A percentile compares a stretch with the other conserved stretches of the same genome.
Conservation (phyloP, 2,113 vertebrate genomes). For the Typhlomys cinereus region DNA sequence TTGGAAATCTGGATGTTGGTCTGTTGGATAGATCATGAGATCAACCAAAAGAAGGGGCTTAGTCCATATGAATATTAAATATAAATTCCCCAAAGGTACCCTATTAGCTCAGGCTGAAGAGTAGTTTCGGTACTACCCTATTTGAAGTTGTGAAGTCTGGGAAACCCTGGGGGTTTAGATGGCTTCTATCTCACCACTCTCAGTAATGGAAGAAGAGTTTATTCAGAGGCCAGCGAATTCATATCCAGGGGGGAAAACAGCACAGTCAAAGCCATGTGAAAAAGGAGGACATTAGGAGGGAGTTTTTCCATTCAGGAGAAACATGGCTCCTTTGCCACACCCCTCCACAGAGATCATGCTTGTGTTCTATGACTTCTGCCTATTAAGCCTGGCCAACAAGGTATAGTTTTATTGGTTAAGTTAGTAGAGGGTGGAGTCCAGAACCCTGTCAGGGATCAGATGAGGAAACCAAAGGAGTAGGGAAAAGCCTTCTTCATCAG, state of each 20-base stretch:
- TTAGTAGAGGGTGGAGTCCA: background rate
- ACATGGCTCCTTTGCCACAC: no score
- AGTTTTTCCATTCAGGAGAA: background rate
- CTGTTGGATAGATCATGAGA: background rate
- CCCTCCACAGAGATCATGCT: background rate
- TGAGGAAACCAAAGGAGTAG: background rate
- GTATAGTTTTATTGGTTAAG: background rate
- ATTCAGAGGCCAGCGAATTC: background rate
- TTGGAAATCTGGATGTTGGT: background rate
- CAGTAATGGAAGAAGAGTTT: accelerated
- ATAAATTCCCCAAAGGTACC: background rate
- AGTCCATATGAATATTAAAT: background rate
- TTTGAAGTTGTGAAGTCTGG: background rate
- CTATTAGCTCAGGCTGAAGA: background rate
- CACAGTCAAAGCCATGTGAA: background rate
- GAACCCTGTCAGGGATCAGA: background rate
- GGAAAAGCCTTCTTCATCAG: background rate
- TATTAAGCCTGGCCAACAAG: no score
- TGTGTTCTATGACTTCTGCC: background rate
- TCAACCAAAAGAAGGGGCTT: background rate
- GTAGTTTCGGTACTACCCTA: background rate
- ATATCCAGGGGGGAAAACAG: background rate
- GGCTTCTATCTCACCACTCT: background rate
- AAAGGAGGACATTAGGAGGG: background rate
- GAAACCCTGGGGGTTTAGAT: no score